phyloP scores from a whole-genome alignment of 2,888 invertebrate species.

The Drosophila demipolita region DNA sequence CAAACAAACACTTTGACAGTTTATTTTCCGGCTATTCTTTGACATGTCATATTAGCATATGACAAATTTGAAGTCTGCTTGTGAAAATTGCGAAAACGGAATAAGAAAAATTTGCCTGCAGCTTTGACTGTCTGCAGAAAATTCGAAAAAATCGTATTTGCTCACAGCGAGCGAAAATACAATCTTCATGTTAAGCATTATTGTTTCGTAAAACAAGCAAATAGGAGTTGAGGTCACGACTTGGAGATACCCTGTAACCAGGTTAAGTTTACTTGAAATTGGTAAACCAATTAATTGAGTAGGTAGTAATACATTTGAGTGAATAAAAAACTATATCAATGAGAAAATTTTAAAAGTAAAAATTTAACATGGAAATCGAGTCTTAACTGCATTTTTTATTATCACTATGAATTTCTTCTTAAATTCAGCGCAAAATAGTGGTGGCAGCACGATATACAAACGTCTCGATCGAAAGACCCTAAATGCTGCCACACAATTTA shows the following conservation, averaged over 20 bases:
- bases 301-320: background rate
- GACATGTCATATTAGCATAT: slow-evolving; percentile 42
- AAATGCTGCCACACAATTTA: background rate
- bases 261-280: background rate
- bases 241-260: background rate
- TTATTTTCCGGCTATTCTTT: slow-evolving; percentile 53
- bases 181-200: background rate
- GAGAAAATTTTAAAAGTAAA: no score
- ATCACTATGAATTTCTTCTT: no score
- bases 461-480: background rate
- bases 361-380: no score
- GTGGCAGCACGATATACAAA: background rate
- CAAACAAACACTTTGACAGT: slow-evolving; percentile 45
- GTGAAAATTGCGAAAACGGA: slow-evolving; percentile 14
- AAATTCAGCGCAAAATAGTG: background rate
- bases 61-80: slow-evolving; percentile 37
- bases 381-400: no score
- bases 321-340: background rate
- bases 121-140: slow-evolving; percentile 2
- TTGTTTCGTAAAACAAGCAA: background rate
- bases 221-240: background rate
- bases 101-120: slow-evolving; percentile 23
- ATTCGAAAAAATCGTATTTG: slow-evolving; percentile 1
- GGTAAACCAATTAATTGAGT: background rate
- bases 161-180: background rate